These are phyloP conservation scores for Umimayanthus kanabou DNA, from an alignment of 92 coral and sea anemone genomes.

Conservation along the genomic window DNA sequence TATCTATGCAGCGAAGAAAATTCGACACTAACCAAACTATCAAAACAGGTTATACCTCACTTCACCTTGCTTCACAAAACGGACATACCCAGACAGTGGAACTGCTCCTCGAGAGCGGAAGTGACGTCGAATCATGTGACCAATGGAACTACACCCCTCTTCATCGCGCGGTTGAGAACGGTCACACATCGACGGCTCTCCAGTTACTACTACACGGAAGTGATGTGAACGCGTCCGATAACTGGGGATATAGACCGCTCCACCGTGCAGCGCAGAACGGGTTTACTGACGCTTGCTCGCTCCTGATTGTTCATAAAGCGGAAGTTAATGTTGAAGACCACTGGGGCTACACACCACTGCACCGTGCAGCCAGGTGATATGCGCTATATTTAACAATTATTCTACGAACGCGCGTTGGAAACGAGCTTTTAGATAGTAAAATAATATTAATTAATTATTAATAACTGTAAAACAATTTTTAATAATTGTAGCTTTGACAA, in stretches of 20 bases:
- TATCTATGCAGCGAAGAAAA: too few relatives aligned
- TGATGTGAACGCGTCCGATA: constrained; percentile 57
- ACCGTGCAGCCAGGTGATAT: constrained; percentile 59
- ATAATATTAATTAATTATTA: too few relatives aligned
- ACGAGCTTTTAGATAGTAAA: too few relatives aligned
- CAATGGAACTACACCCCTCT: constrained; percentile 69
- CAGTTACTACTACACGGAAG: constrained; percentile 47
- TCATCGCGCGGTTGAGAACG: constrained; percentile 77
- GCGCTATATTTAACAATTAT: not conserved
- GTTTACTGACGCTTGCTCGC: constrained; percentile 47
- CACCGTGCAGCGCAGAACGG: constrained; percentile 80
- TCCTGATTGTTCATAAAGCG: constrained; percentile 54
- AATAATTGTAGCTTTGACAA: too few relatives aligned
- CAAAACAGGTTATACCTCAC: constrained; percentile 56
- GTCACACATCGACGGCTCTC: constrained; percentile 56
- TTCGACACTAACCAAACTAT: too few relatives aligned
- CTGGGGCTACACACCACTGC: constrained; percentile 65
- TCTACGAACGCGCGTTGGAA: too few relatives aligned
- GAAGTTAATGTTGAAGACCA: constrained; percentile 58
- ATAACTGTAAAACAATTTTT: too few relatives aligned
- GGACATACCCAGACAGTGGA: constrained; percentile 69
- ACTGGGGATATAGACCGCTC: constrained; percentile 75
- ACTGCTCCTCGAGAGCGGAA: constrained; percentile 61
- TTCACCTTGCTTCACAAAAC: constrained; percentile 73
- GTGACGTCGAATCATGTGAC: constrained; percentile 62